Conservation (phyloP, 2,113 vertebrate genomes). For the Pseudois nayaur region DNA sequence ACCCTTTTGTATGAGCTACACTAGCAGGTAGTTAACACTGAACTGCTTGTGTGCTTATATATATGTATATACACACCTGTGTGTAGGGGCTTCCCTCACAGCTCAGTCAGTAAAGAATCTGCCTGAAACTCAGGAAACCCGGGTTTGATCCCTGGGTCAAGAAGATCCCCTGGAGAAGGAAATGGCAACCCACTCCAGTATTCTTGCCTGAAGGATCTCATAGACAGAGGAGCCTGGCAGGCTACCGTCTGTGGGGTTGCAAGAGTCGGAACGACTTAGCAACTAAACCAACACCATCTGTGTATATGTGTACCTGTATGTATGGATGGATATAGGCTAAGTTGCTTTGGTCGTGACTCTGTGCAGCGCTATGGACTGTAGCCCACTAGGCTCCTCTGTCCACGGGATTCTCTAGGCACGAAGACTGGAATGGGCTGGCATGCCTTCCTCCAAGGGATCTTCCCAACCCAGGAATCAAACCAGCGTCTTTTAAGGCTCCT, state of each 20-base stretch:
- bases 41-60: neutral
- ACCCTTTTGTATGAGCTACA: conserved; percentile 13
- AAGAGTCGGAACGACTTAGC: neutral
- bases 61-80: neutral
- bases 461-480: neutral
- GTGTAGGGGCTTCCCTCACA: neutral
- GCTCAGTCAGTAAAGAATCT: neutral
- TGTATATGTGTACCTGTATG: neutral
- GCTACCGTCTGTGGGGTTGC: neutral
- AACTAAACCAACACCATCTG: neutral
- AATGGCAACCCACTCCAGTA: neutral
- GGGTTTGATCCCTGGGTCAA: neutral
- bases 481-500: neutral
- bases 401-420: neutral
- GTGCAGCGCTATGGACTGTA: neutral
- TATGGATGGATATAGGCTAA: neutral
- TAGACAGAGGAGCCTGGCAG: neutral
- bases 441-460: neutral
- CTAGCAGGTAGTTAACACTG: conserved; percentile 13
- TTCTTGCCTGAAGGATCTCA: neutral
- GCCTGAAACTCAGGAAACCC: neutral
- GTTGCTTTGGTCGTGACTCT: neutral
- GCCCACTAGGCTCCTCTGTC: neutral
- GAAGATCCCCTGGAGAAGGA: neutral
- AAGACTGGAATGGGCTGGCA: neutral